Conservation (phyloP, 2,888 invertebrate genomes). For the Leptinotarsa haldemani region DNA sequence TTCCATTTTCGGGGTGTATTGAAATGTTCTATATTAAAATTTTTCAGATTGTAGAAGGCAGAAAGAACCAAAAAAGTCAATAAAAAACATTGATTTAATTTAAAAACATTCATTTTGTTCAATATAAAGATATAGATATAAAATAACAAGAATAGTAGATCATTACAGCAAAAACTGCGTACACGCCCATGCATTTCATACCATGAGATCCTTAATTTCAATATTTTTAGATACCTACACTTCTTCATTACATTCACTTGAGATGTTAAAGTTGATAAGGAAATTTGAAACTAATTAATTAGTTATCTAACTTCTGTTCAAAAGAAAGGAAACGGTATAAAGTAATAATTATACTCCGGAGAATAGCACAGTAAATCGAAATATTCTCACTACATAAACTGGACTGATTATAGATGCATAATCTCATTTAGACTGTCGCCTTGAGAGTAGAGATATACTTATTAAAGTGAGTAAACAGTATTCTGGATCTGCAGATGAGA, state of each 20-base stretch:
- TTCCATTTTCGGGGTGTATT: no score
- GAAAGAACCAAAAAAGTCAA: no score
- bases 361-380: conserved; percentile 3
- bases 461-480: not conserved
- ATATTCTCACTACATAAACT: conserved; percentile 1
- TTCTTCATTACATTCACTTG: conserved; percentile 16
- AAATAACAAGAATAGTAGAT: no score
- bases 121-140: no score
- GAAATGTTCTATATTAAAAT: no score
- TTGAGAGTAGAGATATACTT: not conserved
- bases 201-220: not conserved
- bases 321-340: conserved; percentile 8
- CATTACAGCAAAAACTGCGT: no score
- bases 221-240: not conserved
- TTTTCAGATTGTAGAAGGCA: no score
- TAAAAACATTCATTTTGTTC: no score
- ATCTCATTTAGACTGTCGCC: not conserved
- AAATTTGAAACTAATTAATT: conserved; percentile 16
- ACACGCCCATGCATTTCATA: conserved; percentile 3
- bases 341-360: not conserved
- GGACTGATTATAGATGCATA: not conserved
- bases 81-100: no score
- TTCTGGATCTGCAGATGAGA: no score
- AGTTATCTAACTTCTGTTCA: conserved; percentile 6
- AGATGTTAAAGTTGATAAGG: conserved; percentile 4